Evolutionary conservation across 1,140 invertebrate genomes (phyloP).

Genomic region (Neodiprion virginianus): DNA sequence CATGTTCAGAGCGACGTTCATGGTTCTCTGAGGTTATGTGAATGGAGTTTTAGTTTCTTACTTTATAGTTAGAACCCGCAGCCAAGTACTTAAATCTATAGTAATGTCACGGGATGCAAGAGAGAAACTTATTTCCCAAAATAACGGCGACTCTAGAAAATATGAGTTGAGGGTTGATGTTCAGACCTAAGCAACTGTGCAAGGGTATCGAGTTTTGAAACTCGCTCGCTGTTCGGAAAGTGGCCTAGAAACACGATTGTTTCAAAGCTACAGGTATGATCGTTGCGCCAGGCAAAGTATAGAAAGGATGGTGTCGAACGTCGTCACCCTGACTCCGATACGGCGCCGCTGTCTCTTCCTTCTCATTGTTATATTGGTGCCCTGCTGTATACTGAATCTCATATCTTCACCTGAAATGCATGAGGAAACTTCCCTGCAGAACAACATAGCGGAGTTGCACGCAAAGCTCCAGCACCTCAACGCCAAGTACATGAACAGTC

Average conservation of each 20-base stretch:
- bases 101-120: too few relatives aligned
- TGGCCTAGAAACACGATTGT: neutral
- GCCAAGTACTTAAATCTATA: too few relatives aligned
- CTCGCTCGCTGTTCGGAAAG: too few relatives aligned
- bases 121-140: too few relatives aligned
- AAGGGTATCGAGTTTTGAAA: too few relatives aligned
- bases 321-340: slow-evolving; percentile 45
- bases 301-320: slow-evolving; percentile 41
- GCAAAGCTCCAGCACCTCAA: slow-evolving; percentile 67
- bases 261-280: neutral
- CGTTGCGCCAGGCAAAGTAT: neutral
- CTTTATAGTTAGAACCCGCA: too few relatives aligned
- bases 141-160: too few relatives aligned
- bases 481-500: slow-evolving; percentile 63
- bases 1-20: too few relatives aligned
- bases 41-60: too few relatives aligned
- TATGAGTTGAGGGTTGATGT: too few relatives aligned
- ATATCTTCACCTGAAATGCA: slow-evolving; percentile 52
- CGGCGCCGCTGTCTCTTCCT: slow-evolving; percentile 49
- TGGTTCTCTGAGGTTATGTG: too few relatives aligned
- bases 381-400: slow-evolving; percentile 51
- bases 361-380: slow-evolving; percentile 46
- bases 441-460: slow-evolving; percentile 67
- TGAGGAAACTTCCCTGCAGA: slow-evolving; percentile 64
- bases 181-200: too few relatives aligned